Conservation (phyloP, 2,113 vertebrate species). For the Uropsilus gracilis region DNA sequence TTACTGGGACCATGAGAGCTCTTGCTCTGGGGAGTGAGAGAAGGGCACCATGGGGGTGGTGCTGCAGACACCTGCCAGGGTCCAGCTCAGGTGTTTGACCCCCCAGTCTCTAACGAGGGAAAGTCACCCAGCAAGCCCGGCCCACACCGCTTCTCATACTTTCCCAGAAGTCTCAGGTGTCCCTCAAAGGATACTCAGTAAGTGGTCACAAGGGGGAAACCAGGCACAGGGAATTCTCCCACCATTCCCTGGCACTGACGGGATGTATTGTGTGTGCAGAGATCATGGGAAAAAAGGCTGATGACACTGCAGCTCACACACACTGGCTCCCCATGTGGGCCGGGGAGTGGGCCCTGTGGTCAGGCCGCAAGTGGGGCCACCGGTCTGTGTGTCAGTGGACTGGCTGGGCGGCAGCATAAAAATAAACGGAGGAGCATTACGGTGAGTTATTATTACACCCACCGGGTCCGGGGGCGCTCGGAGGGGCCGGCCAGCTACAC, state of each 20-base stretch:
- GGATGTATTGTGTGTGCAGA: neutral
- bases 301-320: neutral
- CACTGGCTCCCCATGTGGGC: accelerated
- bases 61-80: accelerated
- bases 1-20: neutral
- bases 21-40: too few species aligned
- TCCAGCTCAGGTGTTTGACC: neutral
- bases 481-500: neutral
- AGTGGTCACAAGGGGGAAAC: neutral
- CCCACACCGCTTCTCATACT: neutral
- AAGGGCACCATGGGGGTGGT: neutral
- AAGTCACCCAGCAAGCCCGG: neutral
- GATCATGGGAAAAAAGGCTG: neutral
- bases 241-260: accelerated
- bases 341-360: neutral
- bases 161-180: neutral
- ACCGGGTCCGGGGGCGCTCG: neutral
- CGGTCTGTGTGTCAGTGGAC: neutral
- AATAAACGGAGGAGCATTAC: slow-evolving; percentile 1
- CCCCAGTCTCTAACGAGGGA: neutral
- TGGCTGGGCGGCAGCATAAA: neutral
- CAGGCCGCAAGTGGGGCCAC: neutral
- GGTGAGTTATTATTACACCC: slow-evolving; percentile 36
- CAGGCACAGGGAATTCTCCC: neutral
- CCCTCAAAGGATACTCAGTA: neutral